Percentiles rank a stretch among this genome's conserved stretches.
Conservation (phyloP, 2,888 invertebrate genomes). For the Drosophila kokeensis region DNA sequence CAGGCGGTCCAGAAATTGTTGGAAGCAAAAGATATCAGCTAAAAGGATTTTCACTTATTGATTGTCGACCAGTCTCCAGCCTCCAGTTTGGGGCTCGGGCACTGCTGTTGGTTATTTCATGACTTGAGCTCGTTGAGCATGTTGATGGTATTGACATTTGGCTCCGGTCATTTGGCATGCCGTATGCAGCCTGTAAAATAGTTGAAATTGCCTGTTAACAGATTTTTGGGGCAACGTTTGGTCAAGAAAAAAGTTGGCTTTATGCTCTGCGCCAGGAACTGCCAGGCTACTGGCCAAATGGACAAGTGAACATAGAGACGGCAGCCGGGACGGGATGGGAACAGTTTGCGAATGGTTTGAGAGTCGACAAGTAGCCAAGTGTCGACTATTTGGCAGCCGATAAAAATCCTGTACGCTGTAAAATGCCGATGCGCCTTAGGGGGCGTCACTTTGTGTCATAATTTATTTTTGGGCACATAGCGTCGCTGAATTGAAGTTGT, state of each 20-base stretch:
- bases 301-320: neutral
- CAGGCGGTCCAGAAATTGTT: neutral
- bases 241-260: slow-evolving; percentile 51
- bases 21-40: neutral
- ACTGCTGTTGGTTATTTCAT: slow-evolving; percentile 49
- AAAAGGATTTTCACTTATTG: slow-evolving; percentile 29
- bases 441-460: slow-evolving; percentile 48
- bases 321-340: neutral
- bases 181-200: slow-evolving; percentile 69
- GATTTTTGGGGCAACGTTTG: slow-evolving; percentile 62
- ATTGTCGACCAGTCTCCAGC: slow-evolving; percentile 18
- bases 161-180: slow-evolving; percentile 72
- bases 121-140: slow-evolving; percentile 35
- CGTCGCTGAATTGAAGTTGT: slow-evolving; percentile 41
- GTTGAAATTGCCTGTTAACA: slow-evolving; percentile 79
- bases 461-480: slow-evolving; percentile 28
- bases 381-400: slow-evolving; percentile 76
- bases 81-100: slow-evolving; percentile 8
- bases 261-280: slow-evolving; percentile 59
- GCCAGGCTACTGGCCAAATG: slow-evolving; percentile 60
- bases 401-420: slow-evolving; percentile 57
- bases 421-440: slow-evolving; percentile 50
- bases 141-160: slow-evolving; percentile 77
- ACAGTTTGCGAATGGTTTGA: slow-evolving; percentile 15
- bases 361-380: slow-evolving; percentile 55